Base-by-base conservation (phyloP, 2,888 invertebrate species). In the Tillus elongatus region DNA sequence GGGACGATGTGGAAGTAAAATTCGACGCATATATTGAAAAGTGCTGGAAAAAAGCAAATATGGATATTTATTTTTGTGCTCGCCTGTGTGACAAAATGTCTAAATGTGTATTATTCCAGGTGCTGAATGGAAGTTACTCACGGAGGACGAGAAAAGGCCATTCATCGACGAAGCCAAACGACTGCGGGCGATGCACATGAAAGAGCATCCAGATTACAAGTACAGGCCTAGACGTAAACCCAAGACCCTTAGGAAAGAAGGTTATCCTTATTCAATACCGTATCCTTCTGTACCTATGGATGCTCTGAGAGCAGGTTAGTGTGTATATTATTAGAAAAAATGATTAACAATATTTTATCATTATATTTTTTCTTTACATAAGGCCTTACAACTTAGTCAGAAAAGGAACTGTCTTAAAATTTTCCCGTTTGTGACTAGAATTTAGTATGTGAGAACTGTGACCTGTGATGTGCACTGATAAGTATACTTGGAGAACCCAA, bases 91-190 rank as follows among this genome's bases (percentile, higher is more conserved):
- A 19, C 9, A 8, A 19, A 6, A 19, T 8, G 24, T 19, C 9
- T 8, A 19, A 8, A 8, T 19, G 6, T 19, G 9, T 8, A 19
- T 42, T 31, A 36, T 60, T 66, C 6, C 67, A 86, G 82, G 95
- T 49, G 91, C 92, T 9, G 92, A 95, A 72, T 96, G 96, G 96
- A 96, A 96, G 65, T 73, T 88, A 35, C 72, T 96, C 30, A 81
- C 86, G 2, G 96, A 96, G 69, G 83, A 88, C 50, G 92, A 93
- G 60, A 96, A 96, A 68, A 74, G 95, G 57, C 95, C 95, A 14
- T 96, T 95, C 70, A 96, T 96, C 50, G 96, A 96, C 64, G 95
- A 96, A 63, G 95, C 96, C 9, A 96, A 96, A 64, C 76, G 95
- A 44, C 75, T 96, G 52, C 74, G 95, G 30, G 87, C 88, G 12